A percentile compares a stretch with the other conserved stretches of the same genome.
Evolutionary conservation across 2,888 invertebrate genomes (phyloP).

Genomic region (Smittia sp.): DNA sequence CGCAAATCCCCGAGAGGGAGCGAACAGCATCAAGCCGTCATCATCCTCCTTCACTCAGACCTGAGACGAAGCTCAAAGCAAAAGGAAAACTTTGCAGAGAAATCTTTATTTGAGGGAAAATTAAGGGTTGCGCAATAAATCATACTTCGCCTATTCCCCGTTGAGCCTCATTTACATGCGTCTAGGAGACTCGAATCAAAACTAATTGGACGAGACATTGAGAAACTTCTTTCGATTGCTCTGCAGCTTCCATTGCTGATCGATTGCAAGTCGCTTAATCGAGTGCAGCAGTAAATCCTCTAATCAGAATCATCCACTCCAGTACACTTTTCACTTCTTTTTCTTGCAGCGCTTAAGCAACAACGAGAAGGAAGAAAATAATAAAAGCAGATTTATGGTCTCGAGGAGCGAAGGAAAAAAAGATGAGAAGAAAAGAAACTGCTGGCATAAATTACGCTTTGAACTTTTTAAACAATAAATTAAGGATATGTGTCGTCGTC

Average conservation of each 20-base stretch:
- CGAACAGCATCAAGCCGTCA: slow-evolving; percentile 25
- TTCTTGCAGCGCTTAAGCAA: background rate
- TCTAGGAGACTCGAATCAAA: background rate
- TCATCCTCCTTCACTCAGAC: background rate
- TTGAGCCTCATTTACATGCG: slow-evolving; percentile 30
- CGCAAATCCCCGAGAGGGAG: slow-evolving; percentile 30
- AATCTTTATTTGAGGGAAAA: background rate
- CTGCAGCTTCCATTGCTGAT: background rate
- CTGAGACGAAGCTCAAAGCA: too few species aligned
- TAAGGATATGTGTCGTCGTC: slow-evolving; percentile 44
- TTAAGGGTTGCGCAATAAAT: slow-evolving; percentile 19
- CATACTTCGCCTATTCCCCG: slow-evolving; percentile 30
- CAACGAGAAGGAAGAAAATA: slow-evolving; percentile 26
- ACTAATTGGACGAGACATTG: slow-evolving; percentile 23
- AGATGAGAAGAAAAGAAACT: slow-evolving; percentile 32
- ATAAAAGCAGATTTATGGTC: slow-evolving; percentile 38
- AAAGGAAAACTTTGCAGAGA: background rate
- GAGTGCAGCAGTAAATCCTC: slow-evolving; percentile 36
- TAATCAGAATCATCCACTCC: slow-evolving; percentile 37
- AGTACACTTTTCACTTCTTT: slow-evolving; percentile 23
- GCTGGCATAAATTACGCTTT: slow-evolving; percentile 40
- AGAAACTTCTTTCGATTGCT: background rate
- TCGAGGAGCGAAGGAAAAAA: slow-evolving; percentile 9
- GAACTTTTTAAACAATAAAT: slow-evolving; percentile 43
- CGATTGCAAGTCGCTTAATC: background rate